Base-by-base conservation (phyloP, 2,888 invertebrate species). In the Drosophila picticornis region DNA sequence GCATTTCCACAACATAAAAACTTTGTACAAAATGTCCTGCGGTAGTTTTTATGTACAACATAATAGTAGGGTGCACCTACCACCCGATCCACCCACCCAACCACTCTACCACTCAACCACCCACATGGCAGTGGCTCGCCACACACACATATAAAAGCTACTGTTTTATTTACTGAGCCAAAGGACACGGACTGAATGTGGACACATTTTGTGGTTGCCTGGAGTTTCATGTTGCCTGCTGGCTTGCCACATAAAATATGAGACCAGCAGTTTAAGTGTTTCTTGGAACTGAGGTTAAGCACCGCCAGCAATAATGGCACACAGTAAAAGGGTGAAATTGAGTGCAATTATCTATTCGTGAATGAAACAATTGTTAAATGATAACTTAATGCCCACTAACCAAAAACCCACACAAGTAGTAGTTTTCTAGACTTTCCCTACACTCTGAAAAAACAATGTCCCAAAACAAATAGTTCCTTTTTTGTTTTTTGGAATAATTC, bases 201-300 rank as follows among this genome's bases (percentile, higher is more conserved):
- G 62, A 67, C 40, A 59, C 32, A 38, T 57, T 46, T 66, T 66
- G 68, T 57, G 66, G 62, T 65, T 59, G 62, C 58, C 74, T 67
- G 57, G 50, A 68, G 66, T 72, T 71, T 74, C 55, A 53, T 70
- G 65, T 67, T 65, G 57, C n/a, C 29, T 72, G 71, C 65, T 74
- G 53, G 40, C 40, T 50, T 43, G 31, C 11, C 34, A 76, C 69
- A 79, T 77, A 67, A 69, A 83, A 83, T 69, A 81, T 75, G 82
- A 72, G 77, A 80, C 67, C 74, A 68, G 66, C 73, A 70, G 70
- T 82, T 84, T 68, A 84, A 82, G 80, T 81, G 81, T 52, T 72
- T 55, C 67, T 72, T 36, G 50, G 75, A 67, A 69, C 57, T 52
- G 78, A 78, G 87, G 84, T 84, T 84, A 84, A 84, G 72, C 82